These are phyloP conservation scores for Neosalanx taihuensis DNA, from an alignment of 2,797 vertebrate species.

Conservation along the genomic window DNA sequence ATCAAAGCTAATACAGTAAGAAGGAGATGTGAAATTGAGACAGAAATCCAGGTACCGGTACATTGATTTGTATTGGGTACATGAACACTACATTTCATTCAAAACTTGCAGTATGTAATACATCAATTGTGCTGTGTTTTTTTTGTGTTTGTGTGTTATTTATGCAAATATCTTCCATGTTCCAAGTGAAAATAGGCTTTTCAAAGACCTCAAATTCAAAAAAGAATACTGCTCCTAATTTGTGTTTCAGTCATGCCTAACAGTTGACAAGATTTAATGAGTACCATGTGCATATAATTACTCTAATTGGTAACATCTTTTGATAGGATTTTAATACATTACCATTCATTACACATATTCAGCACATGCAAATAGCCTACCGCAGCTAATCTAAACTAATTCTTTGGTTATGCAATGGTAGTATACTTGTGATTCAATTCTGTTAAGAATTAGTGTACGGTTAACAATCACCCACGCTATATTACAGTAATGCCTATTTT, in stretches of 20 bases:
- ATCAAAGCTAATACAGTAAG: no score
- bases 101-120: not conserved
- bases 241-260: constrained; percentile 41
- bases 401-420: constrained; percentile 17
- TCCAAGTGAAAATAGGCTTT: constrained; percentile 1
- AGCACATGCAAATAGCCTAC: constrained; percentile 52
- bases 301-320: constrained; percentile 58
- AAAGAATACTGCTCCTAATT: constrained; percentile 30
- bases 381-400: constrained; percentile 35
- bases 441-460: no score
- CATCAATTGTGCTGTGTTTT: not conserved
- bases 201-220: not conserved
- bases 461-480: no score
- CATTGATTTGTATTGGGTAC: no score
- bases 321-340: constrained; percentile 58
- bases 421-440: constrained; percentile 10
- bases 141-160: not conserved
- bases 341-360: constrained; percentile 64
- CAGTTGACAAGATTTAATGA: constrained; percentile 57
- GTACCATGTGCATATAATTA: constrained; percentile 52
- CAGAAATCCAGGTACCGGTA: no score
- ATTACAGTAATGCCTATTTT: not conserved
- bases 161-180: not conserved
- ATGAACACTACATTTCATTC: no score
- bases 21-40: no score